Evolutionary conservation across 2,888 invertebrate species (phyloP).

Genomic region (Heterodera filipjevi): DNA sequence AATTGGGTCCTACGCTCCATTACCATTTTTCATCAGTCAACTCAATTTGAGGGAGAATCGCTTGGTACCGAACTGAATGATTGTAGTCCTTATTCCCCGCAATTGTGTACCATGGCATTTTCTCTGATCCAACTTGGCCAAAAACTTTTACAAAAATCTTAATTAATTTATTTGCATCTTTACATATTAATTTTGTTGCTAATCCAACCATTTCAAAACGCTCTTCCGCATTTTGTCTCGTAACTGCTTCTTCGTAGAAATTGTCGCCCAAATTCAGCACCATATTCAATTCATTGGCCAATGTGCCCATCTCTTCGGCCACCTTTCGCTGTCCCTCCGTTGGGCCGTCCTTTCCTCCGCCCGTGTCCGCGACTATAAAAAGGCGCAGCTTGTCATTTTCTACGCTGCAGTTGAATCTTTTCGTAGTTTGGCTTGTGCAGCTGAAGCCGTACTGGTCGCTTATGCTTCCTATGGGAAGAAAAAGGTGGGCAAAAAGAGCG

Average conservation of each 20-base stretch:
- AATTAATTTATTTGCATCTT: no score
- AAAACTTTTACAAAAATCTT: neutral
- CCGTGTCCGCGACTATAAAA: neutral
- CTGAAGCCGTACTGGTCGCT: no score
- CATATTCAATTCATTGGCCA: slow-evolving; percentile 57
- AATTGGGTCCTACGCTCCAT: neutral
- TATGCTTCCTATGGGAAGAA: no score
- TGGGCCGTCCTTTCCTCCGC: neutral
- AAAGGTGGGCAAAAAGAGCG: no score
- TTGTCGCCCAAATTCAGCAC: slow-evolving; percentile 68
- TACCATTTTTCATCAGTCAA: neutral
- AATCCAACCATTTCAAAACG: slow-evolving; percentile 5
- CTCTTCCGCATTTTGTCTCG: slow-evolving; percentile 2
- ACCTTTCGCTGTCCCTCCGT: neutral
- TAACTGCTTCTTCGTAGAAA: slow-evolving; percentile 69
- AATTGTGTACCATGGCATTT: slow-evolving; percentile 67
- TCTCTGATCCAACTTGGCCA: slow-evolving; percentile 19
- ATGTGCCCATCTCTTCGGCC: neutral
- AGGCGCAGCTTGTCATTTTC: neutral
- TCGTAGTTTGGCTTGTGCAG: no score
- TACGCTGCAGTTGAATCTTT: no score
- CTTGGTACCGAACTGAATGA: slow-evolving; percentile 69
- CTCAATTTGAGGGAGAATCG: slow-evolving; percentile 21
- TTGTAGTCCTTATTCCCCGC: slow-evolving; percentile 70
- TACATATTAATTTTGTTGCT: neutral